phyloP scores from a whole-genome alignment of 2,888 invertebrate species.

The Thera obeliscata region DNA sequence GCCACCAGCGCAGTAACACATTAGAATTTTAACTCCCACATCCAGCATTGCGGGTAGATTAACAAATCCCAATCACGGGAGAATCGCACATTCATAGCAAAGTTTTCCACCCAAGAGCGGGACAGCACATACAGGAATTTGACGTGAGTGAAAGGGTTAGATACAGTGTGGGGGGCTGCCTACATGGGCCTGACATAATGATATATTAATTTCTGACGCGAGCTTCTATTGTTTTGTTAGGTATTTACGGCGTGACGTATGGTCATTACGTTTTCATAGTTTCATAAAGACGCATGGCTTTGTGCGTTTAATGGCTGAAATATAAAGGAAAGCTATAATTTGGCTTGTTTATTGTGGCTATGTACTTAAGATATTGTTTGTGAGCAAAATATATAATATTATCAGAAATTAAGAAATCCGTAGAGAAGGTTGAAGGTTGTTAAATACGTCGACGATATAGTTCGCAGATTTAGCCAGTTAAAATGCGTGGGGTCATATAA shows the following conservation, averaged over 20 bases:
- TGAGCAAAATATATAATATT: no score
- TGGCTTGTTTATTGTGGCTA: conserved; percentile 46
- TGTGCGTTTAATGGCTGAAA: conserved; percentile 76
- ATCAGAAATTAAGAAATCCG: no score
- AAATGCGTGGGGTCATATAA: no score
- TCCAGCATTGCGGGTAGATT: conserved; percentile 67
- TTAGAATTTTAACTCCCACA: conserved; percentile 76
- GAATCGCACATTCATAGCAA: conserved; percentile 73
- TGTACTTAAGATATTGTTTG: conserved; percentile 32
- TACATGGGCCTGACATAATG: conserved; percentile 83
- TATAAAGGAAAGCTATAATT: conserved; percentile 68
- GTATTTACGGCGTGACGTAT: conserved; percentile 82
- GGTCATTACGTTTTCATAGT: conserved; percentile 84
- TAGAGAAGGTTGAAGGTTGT: no score
- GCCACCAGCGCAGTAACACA: conserved; percentile 53
- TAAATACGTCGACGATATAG: no score
- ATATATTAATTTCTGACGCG: conserved; percentile 84
- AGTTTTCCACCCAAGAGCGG: conserved; percentile 68
- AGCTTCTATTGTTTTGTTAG: conserved; percentile 81
- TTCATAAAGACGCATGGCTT: conserved; percentile 75
- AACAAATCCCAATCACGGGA: conserved; percentile 80
- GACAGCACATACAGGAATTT: conserved; percentile 40
- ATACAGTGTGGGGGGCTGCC: conserved; percentile 56
- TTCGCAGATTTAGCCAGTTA: no score
- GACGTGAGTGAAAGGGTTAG: conserved; percentile 49